These are phyloP conservation scores for Tychaedon coryphoeus DNA, from an alignment of 2,113 vertebrate species.

Conservation along the genomic window DNA sequence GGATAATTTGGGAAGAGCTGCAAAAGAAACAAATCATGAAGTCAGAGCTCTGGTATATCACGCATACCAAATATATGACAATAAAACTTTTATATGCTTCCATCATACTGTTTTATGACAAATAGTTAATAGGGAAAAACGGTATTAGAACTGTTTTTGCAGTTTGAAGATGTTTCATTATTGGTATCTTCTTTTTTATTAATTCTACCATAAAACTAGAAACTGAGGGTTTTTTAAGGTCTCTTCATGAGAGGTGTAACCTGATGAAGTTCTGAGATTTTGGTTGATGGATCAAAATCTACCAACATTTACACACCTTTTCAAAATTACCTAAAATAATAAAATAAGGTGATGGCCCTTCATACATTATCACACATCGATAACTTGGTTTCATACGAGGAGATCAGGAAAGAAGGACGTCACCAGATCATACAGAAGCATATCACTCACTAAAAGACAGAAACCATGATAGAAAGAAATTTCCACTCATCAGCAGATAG, in stretches of 20 bases:
- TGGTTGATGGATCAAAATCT: not conserved
- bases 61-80: not conserved
- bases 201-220: not conserved
- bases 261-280: not conserved
- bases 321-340: not conserved
- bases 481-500: not conserved
- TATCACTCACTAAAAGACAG: not conserved
- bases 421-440: not conserved
- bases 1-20: slow-evolving; percentile 11
- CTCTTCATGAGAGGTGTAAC: not conserved
- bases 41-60: not conserved
- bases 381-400: not conserved
- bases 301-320: not conserved
- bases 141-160: not conserved
- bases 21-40: slow-evolving; percentile 18
- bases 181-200: not conserved
- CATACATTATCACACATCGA: not conserved
- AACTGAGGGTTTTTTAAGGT: fast-evolving
- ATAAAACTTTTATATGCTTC: slow-evolving; percentile 39
- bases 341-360: not conserved
- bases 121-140: slow-evolving; percentile 19
- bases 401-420: not conserved
- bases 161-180: slow-evolving; percentile 5
- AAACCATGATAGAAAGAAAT: not conserved
- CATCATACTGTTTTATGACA: slow-evolving; percentile 5